Conservation (phyloP, 2,888 invertebrate species). For the Drosophila nr. medialis region DNA sequence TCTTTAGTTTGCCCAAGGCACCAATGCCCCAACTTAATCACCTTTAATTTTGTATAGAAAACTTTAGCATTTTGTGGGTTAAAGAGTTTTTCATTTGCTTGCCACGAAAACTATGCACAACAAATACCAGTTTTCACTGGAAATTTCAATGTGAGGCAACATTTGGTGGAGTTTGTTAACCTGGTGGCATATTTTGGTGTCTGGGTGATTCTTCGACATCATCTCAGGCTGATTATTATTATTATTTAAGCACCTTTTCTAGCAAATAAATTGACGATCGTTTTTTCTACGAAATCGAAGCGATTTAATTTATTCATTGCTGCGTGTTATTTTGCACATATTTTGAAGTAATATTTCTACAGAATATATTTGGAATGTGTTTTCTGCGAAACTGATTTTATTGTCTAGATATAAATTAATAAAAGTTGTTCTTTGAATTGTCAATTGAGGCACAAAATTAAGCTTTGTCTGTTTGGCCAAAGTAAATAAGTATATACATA, state of each 20-base stretch:
- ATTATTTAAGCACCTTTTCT: background rate
- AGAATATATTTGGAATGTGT: background rate
- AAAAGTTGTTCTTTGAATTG: background rate
- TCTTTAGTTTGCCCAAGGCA: conserved; percentile 17
- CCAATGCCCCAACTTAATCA: conserved; percentile 2
- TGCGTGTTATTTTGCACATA: too few relatives aligned
- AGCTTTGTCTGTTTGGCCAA: background rate
- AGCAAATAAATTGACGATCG: background rate
- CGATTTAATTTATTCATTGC: background rate
- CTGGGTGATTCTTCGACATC: background rate
- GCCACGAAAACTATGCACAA: background rate
- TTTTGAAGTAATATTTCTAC: background rate
- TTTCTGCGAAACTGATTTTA: background rate
- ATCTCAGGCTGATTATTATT: background rate
- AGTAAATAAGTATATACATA: background rate
- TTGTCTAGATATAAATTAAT: background rate
- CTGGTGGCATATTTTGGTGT: conserved; percentile 8
- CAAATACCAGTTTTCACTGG: conserved; percentile 11
- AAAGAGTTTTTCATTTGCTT: background rate
- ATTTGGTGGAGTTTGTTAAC: conserved; percentile 13
- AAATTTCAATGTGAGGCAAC: conserved; percentile 6
- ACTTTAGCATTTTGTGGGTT: background rate
- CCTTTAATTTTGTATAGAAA: background rate
- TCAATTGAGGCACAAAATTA: background rate
- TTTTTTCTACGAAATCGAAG: too few relatives aligned